Percentiles rank a stretch among this genome's conserved stretches.
These are phyloP conservation scores for Erebia ligea DNA, from an alignment of 2,888 invertebrate species.

Conservation along the genomic window DNA sequence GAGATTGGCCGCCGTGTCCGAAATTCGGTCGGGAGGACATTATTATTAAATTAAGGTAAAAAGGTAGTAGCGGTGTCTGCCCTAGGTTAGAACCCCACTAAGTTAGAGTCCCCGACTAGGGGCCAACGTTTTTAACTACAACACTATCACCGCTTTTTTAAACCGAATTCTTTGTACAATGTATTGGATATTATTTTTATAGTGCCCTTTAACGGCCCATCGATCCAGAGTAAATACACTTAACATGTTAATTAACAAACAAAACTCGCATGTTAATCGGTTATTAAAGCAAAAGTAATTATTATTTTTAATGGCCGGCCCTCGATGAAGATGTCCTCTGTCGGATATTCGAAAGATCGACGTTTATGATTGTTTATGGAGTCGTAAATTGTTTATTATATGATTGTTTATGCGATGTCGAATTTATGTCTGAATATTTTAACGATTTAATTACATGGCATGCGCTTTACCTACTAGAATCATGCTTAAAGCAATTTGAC, in stretches of 20 bases:
- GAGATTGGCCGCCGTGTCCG: too few relatives aligned
- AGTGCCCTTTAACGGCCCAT: neutral
- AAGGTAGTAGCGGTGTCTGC: too few relatives aligned
- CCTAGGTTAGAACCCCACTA: too few relatives aligned
- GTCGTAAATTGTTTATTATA: neutral
- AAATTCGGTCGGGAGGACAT: too few relatives aligned
- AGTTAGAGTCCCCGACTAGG: too few relatives aligned
- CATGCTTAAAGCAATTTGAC: too few relatives aligned
- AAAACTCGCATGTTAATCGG: slow-evolving; percentile 16
- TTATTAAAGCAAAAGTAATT: slow-evolving; percentile 8
- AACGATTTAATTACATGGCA: too few relatives aligned
- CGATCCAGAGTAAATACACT: slow-evolving; percentile 4
- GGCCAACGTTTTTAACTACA: too few relatives aligned
- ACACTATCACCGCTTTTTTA: too few relatives aligned
- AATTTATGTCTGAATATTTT: neutral
- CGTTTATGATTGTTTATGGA: neutral
- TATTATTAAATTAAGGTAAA: too few relatives aligned
- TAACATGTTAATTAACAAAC: slow-evolving; percentile 18
- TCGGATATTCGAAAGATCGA: neutral
- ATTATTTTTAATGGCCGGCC: slow-evolving; percentile 14
- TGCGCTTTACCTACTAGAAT: too few relatives aligned
- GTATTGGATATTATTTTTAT: neutral
- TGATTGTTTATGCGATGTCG: neutral
- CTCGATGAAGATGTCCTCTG: slow-evolving; percentile 2
- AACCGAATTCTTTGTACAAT: neutral